Evolutionary conservation across 37 sponge, comb jelly and placozoan genomes (phyloP).

Genomic region (Haliclona indistincta): DNA sequence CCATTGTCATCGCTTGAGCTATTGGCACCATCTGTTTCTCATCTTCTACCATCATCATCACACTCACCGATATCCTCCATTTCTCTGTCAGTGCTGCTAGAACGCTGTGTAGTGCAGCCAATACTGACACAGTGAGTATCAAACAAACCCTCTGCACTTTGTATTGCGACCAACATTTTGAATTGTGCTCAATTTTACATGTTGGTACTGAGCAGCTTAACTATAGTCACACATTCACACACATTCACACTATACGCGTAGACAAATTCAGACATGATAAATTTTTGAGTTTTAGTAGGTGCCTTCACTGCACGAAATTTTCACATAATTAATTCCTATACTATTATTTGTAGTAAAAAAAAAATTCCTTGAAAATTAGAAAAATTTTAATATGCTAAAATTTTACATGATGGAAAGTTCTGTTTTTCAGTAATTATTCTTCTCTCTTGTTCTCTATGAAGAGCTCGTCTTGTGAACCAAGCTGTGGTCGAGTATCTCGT

Average conservation of each 20-base stretch:
- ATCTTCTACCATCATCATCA: neutral
- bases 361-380: no score
- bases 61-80: neutral
- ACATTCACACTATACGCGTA: no score
- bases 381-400: neutral
- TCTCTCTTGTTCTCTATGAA: constrained; percentile 13
- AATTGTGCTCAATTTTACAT: no score
- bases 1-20: neutral
- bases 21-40: neutral
- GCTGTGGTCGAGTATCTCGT: constrained; percentile 71
- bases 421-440: no score
- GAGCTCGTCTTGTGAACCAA: constrained; percentile 63
- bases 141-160: no score
- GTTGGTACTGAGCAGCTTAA: no score
- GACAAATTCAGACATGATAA: no score
- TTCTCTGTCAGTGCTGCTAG: constrained; percentile 47
- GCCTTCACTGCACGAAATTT: neutral
- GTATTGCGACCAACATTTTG: no score
- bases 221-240: no score
- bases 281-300: no score
- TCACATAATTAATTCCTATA: neutral
- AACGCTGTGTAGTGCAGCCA: constrained; percentile 39
- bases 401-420: neutral
- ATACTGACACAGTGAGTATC: constrained; percentile 64
- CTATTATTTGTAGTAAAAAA: no score